Evolutionary conservation across 2,888 invertebrate species (phyloP).

Genomic region (Crepidodera aurea): DNA sequence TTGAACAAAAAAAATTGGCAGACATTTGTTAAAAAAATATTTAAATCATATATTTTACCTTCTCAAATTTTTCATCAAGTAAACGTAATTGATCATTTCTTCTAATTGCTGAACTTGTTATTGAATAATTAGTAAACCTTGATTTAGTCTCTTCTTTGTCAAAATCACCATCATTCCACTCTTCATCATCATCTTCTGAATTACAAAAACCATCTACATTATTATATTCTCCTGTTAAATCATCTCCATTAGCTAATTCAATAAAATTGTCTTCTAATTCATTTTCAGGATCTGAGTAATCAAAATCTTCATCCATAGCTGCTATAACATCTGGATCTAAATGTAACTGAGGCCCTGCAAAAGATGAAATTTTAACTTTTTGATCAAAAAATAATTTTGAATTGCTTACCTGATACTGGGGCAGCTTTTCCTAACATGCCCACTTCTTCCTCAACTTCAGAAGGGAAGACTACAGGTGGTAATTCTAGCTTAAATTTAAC

Average conservation of each 20-base stretch:
- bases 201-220: constrained; percentile 60
- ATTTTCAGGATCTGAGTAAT: constrained; percentile 84
- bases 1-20: too few species aligned
- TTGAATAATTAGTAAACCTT: constrained; percentile 90
- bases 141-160: constrained; percentile 82
- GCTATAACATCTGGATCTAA: constrained; percentile 93
- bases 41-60: constrained; percentile 62
- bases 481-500: constrained; percentile 42
- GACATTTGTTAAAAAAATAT: not conserved
- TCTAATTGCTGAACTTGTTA: constrained; percentile 89
- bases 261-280: constrained; percentile 93
- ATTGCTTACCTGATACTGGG: constrained; percentile 66
- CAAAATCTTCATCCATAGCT: constrained; percentile 92
- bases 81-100: constrained; percentile 84
- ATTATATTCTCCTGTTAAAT: constrained; percentile 61
- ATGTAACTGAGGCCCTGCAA: constrained; percentile 68
- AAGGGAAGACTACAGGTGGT: constrained; percentile 53
- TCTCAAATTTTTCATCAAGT: constrained; percentile 89
- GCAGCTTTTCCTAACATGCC: constrained; percentile 86
- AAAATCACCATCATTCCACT: constrained; percentile 55
- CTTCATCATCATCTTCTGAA: constrained; percentile 60
- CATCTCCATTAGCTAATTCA: constrained; percentile 75
- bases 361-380: not conserved
- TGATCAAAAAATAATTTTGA: not conserved
- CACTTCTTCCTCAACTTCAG: constrained; percentile 78